Evolutionary conservation across 2,797 vertebrate species (phyloP), one percentile per base, ranked within the genome.

Genomic region (Falco rusticolus): DNA sequence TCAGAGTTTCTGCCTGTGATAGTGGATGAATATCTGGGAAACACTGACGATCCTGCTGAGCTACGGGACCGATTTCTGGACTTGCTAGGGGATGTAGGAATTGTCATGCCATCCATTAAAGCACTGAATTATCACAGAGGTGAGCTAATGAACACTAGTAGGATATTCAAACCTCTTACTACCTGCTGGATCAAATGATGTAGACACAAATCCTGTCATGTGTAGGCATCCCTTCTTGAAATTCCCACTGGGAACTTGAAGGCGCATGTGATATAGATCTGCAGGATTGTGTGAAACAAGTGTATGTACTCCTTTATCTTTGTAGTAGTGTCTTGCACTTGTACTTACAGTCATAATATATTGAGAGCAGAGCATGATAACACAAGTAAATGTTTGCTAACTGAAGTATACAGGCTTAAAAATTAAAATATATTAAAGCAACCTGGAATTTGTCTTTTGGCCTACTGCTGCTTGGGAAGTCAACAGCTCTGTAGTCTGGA

Each of bases 51-150:
- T 87, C 97, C 95, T 51, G 89, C 90, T 60, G 97, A 97, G 94
- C 98, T 98, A 21, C 96, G 98, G 83, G 97, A 98, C 11, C 68
- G 21, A 10, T 97, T 98, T 25, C 82, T 98, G 53, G 97, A 99
- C 72, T 11, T 98, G 22, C 6, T 97, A 21, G 98, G 98, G 70
- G 98, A 99, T 94, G 1, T 95, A 2, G 1, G 96, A 7, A 96
- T 99, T 57, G 96, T 50, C 54, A 84, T 99, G 66, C 98, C 98
- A 84, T 96, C 97, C 59, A 97, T 98, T 39, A 97, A 87, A 90
- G 22, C 89, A 5, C 82, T 97, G 41, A 98, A 98, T 83, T 97
- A 94, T 47, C 98, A 99, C 95, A 98, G 97, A 98, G 98, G 98
- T 99, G 94, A 97, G 98, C 50, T 91, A 34, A 29, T 28, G 48